phyloP scores from a whole-genome alignment of 23 tunicate genomes.

The Trididemnum nubilum region DNA sequence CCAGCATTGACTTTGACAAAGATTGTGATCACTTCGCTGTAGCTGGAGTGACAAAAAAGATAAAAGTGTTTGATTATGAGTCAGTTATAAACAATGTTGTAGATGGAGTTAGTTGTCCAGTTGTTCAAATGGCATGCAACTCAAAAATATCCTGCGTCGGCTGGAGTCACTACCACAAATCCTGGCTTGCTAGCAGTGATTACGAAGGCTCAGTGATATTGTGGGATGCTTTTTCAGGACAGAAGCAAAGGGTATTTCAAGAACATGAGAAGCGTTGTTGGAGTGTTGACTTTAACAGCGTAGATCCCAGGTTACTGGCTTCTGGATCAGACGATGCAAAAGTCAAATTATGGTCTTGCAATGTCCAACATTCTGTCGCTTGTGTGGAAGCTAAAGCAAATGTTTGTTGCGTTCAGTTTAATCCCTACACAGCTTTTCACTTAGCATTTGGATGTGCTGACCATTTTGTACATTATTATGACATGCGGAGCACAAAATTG shows the following conservation, averaged over 20 bases:
- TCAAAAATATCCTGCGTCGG: slow-evolving; percentile 93
- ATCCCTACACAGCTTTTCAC: slow-evolving; percentile 88
- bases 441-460: slow-evolving; percentile 98
- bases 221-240: slow-evolving; percentile 96
- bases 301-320: slow-evolving; percentile 87
- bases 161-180: slow-evolving; percentile 97
- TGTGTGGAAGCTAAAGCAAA: slow-evolving; percentile 97
- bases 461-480: slow-evolving; percentile 97
- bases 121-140: slow-evolving; percentile 93
- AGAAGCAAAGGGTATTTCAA: slow-evolving; percentile 66
- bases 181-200: slow-evolving; percentile 94
- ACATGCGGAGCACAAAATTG: slow-evolving; percentile 80
- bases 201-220: slow-evolving; percentile 92
- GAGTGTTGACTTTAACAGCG: slow-evolving; percentile 98
- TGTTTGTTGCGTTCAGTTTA: slow-evolving; percentile 98
- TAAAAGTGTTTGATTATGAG: slow-evolving; percentile 96
- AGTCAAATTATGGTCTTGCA: slow-evolving; percentile 90
- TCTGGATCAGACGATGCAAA: slow-evolving; percentile 99
- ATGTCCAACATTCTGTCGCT: slow-evolving; percentile 72
- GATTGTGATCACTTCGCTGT: slow-evolving; percentile 97
- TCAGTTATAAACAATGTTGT: slow-evolving; percentile 83
- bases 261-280: slow-evolving; percentile 99
- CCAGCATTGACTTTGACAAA: slow-evolving; percentile 96
- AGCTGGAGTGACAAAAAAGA: slow-evolving; percentile 98
- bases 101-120: slow-evolving; percentile 78